These are phyloP conservation scores for Papilio helenus DNA, from an alignment of 1,140 invertebrate species.

Conservation along the genomic window DNA sequence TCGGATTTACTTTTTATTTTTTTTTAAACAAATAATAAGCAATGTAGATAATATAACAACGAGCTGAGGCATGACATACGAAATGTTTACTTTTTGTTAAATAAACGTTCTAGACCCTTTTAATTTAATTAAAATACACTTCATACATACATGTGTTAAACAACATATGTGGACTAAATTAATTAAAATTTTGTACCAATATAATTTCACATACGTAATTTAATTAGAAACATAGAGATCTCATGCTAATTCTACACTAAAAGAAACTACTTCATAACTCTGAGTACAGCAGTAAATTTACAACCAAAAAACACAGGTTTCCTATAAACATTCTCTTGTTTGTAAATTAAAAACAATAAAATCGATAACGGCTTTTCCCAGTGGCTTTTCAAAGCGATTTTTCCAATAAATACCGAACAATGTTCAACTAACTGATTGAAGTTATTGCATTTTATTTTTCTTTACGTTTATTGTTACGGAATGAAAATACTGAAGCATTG, in stretches of 20 bases:
- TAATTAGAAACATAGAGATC: neutral
- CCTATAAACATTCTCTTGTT: neutral
- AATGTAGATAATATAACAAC: neutral
- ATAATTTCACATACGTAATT: neutral
- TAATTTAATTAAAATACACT: neutral
- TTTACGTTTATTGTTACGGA: neutral
- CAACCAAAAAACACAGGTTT: neutral
- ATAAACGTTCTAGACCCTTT: neutral
- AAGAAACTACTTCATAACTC: too few species aligned
- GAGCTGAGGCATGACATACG: neutral
- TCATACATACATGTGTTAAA: neutral
- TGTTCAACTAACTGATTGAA: slow-evolving; percentile 11
- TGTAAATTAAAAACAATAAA: neutral
- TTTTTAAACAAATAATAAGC: neutral
- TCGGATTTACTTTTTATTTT: too few species aligned
- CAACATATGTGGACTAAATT: neutral
- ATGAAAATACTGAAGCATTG: slow-evolving; percentile 9
- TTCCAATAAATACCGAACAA: slow-evolving; percentile 9
- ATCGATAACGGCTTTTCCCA: neutral
- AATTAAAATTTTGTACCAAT: too few species aligned
- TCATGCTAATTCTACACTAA: neutral
- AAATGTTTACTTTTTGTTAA: slow-evolving; percentile 1
- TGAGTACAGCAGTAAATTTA: neutral
- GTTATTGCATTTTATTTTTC: slow-evolving; percentile 9
- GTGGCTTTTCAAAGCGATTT: neutral